Base-by-base conservation (phyloP, 2,113 vertebrate genomes). In the Oreochromis spilurus region DNA sequence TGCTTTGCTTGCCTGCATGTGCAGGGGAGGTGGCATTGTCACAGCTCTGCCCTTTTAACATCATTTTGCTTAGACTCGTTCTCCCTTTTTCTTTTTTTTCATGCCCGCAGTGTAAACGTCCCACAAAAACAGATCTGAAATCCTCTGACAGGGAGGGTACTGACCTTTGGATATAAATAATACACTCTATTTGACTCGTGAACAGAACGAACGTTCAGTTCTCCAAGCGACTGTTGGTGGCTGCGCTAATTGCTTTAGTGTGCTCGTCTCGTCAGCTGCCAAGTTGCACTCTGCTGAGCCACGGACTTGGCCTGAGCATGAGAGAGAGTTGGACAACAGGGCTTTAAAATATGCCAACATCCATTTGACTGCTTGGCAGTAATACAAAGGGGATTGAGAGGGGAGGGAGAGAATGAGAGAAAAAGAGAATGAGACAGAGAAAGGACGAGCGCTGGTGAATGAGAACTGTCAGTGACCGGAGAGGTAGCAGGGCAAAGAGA, bases 171-270 rank as follows among this genome's bases (percentile, higher is more conserved):
- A 93, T 93, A 93, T 92, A 95, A 91, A 94, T 93, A 93, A 92
- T 84, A 83, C 92, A 87, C 90, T 57, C 65, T 34, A 79, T 95
- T 95, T 94, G 89, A 94, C 90, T 94, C 29, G 83, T 52, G 90
- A 87, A 88, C 81, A 85, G 86, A 93, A 84, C 75, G 52, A 80
- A 87, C 52, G 86, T 43, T 55, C 58, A 19, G 79, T 80, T 93
- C 78, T 92, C 84, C 50, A 67, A 92, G 84, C 65, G 89, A 79
- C 85, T 82, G 89, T 91, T 86, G 94, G 93, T 94, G 94, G 93
- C 89, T 89, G 29, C 29, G 86, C 93, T 95, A 96, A 95, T 95
- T 96, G 95, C 92, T 94, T 96, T 94, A 93, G 92, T 91, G 94
- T 62, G 91, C 88, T 75, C 36, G 90, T 93, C 88, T 88, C 82